These are phyloP conservation scores for Folsomia manolachei DNA, from an alignment of 2,888 invertebrate species.

Conservation along the genomic window DNA sequence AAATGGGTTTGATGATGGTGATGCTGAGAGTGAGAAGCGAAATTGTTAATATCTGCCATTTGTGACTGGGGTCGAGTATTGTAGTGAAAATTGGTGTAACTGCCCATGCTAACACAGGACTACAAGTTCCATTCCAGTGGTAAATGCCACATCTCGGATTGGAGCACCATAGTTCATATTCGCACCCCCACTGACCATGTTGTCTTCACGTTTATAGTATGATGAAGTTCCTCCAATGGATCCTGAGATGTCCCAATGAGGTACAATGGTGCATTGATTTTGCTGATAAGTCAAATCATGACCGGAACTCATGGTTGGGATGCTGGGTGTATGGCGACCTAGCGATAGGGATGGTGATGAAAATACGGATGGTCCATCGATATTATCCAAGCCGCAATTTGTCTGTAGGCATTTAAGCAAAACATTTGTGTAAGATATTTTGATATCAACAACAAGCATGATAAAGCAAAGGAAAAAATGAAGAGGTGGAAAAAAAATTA, in stretches of 20 bases:
- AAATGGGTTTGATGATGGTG: background rate
- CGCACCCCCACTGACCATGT: slow-evolving; percentile 32
- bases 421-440: background rate
- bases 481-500: no score
- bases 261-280: no score
- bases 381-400: background rate
- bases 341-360: background rate
- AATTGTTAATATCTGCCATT: slow-evolving; percentile 53
- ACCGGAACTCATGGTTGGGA: background rate
- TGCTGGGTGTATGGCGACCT: background rate
- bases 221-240: background rate
- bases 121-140: slow-evolving; percentile 63
- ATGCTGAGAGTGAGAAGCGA: slow-evolving; percentile 51
- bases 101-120: slow-evolving; percentile 65
- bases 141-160: slow-evolving; percentile 57
- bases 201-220: slow-evolving; percentile 11
- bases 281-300: background rate
- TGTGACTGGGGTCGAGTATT: slow-evolving; percentile 15
- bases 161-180: background rate
- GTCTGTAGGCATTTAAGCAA: background rate
- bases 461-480: no score
- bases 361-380: background rate
- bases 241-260: slow-evolving; percentile 1
- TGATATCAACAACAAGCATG: no score
- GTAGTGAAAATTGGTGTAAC: slow-evolving; percentile 68